phyloP scores from a whole-genome alignment of 2,888 invertebrate genomes.

The Agonum fuliginosum region DNA sequence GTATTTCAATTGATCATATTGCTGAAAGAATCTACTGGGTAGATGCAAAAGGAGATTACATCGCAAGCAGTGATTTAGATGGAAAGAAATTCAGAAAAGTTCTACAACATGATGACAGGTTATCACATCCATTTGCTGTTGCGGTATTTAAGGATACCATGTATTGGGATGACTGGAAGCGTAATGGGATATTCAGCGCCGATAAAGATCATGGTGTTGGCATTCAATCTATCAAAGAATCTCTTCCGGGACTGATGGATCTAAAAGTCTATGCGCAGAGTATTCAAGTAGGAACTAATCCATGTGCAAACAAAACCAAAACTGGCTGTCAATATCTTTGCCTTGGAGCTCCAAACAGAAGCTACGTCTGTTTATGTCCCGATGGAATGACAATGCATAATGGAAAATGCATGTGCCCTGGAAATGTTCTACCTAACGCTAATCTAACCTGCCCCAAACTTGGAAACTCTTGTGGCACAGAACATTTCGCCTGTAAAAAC shows the following conservation, averaged over 20 bases:
- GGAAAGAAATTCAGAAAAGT: constrained; percentile 82
- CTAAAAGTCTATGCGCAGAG: constrained; percentile 87
- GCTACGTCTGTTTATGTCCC: constrained; percentile 85
- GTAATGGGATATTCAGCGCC: constrained; percentile 84
- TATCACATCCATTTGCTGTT: constrained; percentile 90
- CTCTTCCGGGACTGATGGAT: constrained; percentile 86
- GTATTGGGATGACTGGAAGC: constrained; percentile 94
- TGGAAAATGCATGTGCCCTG: constrained; percentile 86
- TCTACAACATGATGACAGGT: constrained; percentile 78
- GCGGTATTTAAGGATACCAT: constrained; percentile 89
- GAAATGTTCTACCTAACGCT: constrained; percentile 76
- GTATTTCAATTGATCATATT: constrained; percentile 87
- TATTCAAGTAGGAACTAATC: constrained; percentile 84
- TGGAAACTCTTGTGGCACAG: constrained; percentile 75
- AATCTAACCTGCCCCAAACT: constrained; percentile 84
- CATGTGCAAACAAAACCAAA: constrained; percentile 77
- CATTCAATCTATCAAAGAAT: constrained; percentile 67
- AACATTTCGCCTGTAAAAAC: constrained; percentile 77
- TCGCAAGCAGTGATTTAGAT: constrained; percentile 84
- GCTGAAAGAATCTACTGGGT: constrained; percentile 91
- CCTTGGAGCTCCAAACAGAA: constrained; percentile 82
- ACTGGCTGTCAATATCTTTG: constrained; percentile 84
- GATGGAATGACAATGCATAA: constrained; percentile 79
- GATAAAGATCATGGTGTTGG: constrained; percentile 85
- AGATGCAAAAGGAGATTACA: constrained; percentile 88